Base-by-base conservation (phyloP, 2,888 invertebrate genomes). In the Linyphia triangularis region DNA sequence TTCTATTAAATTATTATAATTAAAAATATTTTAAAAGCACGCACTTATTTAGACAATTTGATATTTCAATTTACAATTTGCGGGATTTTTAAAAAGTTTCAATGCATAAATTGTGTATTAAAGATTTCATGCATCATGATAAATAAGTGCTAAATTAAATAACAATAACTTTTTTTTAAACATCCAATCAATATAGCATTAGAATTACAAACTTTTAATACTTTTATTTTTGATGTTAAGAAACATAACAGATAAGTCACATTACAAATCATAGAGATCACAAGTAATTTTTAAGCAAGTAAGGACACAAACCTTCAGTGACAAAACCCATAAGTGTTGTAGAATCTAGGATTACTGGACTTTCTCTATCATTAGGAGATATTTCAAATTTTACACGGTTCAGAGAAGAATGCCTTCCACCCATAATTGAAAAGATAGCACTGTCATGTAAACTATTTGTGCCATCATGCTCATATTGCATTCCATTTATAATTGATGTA, bases 401-500 rank as follows among this genome's bases (percentile, higher is more conserved):
- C 2, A 73, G 26, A n/a, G 89, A 61, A 9, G 89, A 79, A 57
- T 79, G 78, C 4, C 43, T 63, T 22, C 89, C 84, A 37, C 84
- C 84, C 88, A 83, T 82, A 22, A 88, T 83, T 37, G 82, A 82
- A 57, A 88, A 82, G 3, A 83, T 63, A 22, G 83, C 83, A 72
- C 61, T 82, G 16, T 88, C 88, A 33, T 83, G 81, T 1, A 88
- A 70, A 9, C 77, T 82, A 37, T 61, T 59, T 9, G 88, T 78
- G 5, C 88, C 88, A 77, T 88, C 82, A 51, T 88, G 88, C 9
- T 82, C 75, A 19, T 88, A 88, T n/a, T 51, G 78, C 24, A 75
- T 70, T n/a, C 83, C 83, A 63, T 88, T 59, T 1, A 88, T 72
- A 6, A 88, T 78, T 22, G 82, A 82, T 28, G 82, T 61, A 24